Evolutionary conservation across 2,113 vertebrate species (phyloP).

Genomic region (Callipepla squamata): DNA sequence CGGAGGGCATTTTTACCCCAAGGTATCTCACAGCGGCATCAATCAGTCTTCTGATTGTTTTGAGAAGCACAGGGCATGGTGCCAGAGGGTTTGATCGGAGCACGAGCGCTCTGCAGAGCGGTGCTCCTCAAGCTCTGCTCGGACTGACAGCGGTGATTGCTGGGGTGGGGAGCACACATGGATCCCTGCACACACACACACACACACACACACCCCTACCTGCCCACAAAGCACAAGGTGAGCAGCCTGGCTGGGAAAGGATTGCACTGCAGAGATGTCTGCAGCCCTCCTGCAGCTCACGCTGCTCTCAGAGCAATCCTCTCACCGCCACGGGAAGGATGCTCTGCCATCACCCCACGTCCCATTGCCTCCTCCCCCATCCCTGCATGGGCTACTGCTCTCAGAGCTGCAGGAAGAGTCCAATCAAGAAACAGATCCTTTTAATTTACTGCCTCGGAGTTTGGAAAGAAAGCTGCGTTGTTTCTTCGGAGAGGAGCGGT

Average conservation of each 20-base stretch:
- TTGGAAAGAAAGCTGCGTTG: background rate
- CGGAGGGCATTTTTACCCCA: background rate
- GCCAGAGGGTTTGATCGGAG: conserved; percentile 13
- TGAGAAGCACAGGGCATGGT: conserved; percentile 23
- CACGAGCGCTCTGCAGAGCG: no score
- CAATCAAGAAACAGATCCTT: background rate
- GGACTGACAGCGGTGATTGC: background rate
- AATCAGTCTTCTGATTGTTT: conserved; percentile 38
- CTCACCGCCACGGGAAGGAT: no score
- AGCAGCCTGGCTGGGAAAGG: no score
- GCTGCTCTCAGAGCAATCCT: no score
- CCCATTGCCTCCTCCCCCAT: background rate
- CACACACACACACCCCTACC: background rate
- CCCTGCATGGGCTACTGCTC: background rate
- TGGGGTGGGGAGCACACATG: background rate
- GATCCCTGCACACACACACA: background rate
- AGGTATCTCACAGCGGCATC: background rate
- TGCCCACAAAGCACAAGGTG: no score
- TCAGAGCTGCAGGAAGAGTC: background rate
- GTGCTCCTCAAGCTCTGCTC: no score
- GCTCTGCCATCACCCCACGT: no score
- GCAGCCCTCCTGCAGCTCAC: no score
- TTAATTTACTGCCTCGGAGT: background rate
- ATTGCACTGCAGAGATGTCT: no score
- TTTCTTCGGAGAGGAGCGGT: background rate